phyloP scores from a whole-genome alignment of 2,888 invertebrate species.

The Parelbella ahira region DNA sequence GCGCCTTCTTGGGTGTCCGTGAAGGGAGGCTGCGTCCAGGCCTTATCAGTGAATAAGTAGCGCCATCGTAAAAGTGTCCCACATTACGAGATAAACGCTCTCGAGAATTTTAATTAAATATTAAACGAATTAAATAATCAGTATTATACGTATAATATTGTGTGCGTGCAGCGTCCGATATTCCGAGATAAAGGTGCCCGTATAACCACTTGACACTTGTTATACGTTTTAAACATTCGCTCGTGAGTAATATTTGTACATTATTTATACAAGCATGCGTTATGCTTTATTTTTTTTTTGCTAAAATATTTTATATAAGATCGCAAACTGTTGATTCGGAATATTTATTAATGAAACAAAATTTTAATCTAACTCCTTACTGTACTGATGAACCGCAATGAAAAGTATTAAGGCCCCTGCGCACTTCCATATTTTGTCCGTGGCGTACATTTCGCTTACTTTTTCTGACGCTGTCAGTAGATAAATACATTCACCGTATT shows the following conservation, averaged over 20 bases:
- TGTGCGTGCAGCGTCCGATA: constrained; percentile 68
- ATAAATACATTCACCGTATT: constrained; percentile 17
- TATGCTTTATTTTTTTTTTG: constrained; percentile 45
- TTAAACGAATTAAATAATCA: constrained; percentile 80
- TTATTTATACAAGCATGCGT: constrained; percentile 44
- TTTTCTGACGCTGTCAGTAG: constrained; percentile 18
- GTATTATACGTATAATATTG: constrained; percentile 77
- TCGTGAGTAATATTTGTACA: constrained; percentile 40
- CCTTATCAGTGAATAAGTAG: constrained; percentile 76
- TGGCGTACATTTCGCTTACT: constrained; percentile 9
- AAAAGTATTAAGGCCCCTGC: constrained; percentile 16
- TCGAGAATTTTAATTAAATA: constrained; percentile 80
- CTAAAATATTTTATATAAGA: constrained; percentile 38
- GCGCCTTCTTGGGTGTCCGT: constrained; percentile 66
- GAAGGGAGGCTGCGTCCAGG: constrained; percentile 48
- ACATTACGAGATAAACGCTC: constrained; percentile 79
- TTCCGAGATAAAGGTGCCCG: constrained; percentile 60
- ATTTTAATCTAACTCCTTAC: constrained; percentile 3
- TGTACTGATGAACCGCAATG: constrained; percentile 6
- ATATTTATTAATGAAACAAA: constrained; percentile 23
- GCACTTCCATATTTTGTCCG: constrained; percentile 19
- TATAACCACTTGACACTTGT: constrained; percentile 50
- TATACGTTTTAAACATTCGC: constrained; percentile 44
- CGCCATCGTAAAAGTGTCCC: constrained; percentile 79
- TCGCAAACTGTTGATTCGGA: constrained; percentile 49